Base-by-base conservation (phyloP, 2,888 invertebrate species). In the Plagiodera versicolora region DNA sequence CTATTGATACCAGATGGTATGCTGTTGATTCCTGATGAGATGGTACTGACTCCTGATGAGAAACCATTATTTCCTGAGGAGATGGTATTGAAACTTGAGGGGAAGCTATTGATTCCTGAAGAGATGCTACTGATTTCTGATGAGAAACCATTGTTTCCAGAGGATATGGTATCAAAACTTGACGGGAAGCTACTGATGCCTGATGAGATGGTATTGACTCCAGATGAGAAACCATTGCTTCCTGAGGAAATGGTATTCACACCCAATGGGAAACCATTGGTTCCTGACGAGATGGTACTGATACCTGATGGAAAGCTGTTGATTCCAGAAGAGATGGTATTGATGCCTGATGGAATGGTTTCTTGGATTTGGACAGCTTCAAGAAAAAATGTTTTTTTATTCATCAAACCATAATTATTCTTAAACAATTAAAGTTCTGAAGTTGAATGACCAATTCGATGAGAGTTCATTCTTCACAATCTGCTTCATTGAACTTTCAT, bases 1-100 rank as follows among this genome's bases (percentile, higher is more conserved):
- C 14, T n/a, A 14, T 11, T 39, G 39, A n/a, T 39, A 4, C 39
- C 39, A 10, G 39, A 39, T 9, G 32, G 10, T 1, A 17, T 10
- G 16, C 50, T 19, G 14, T 32, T 32, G 28, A 56, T 35, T 10
- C 39, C 55, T 11, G 18, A 32, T 16, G 39, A 39, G 39, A 39
- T 39, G 39, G 14, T 14, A 24, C 35, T 17, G 32, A 56, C 14
- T 11, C 56, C 48, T 47, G 30, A 46, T 20, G 20, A 10, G 17
- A 35, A 45, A 6, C 58, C 47, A 17, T 20, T 51, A 46, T 39
- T 44, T 45, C 47, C 44, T 8, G 50, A 39, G 11, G 55, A 14
- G 19, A 20, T 51, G 48, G 8, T 10, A 10, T 14, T 39, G 39
- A 39, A 14, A 3, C 39, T 14, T 39, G 49, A 49, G 18, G 44